Percentiles rank a stretch among this genome's conserved stretches.
Conservation (phyloP, 2,888 invertebrate species). For the Coleophora deauratella region DNA sequence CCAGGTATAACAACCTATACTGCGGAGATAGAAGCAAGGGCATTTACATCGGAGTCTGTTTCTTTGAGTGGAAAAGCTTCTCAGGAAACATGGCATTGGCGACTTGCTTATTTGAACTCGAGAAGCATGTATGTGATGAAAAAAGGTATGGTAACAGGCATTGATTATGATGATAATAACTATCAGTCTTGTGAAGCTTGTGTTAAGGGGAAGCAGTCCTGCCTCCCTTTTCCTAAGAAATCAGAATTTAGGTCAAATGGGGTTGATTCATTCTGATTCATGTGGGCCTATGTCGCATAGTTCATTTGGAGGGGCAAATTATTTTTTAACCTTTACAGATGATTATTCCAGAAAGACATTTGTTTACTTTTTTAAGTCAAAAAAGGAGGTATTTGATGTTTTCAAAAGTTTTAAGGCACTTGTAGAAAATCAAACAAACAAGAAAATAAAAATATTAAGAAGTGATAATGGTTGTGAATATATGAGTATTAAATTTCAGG, state of each 20-base stretch:
- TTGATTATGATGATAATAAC: not conserved
- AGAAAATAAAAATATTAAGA: constrained; percentile 2
- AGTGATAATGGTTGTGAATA: constrained; percentile 9
- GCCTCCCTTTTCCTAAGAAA: constrained; percentile 10
- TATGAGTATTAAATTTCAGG: constrained; percentile 11
- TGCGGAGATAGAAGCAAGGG: not conserved
- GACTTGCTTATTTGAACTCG: not conserved
- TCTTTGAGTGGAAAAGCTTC: not conserved
- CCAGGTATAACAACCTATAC: not conserved
- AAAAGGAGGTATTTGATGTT: constrained; percentile 6
- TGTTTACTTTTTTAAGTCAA: constrained; percentile 11
- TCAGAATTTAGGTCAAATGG: constrained; percentile 7
- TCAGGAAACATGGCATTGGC: not conserved
- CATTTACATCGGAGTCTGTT: not conserved
- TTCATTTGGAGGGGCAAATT: constrained; percentile 1
- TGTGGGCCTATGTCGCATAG: constrained; percentile 4
- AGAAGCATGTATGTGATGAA: not conserved
- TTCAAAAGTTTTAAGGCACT: constrained; percentile 1
- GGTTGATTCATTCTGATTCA: constrained; percentile 9
- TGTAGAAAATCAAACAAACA: too few relatives aligned
- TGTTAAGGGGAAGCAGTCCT: constrained; percentile 11
- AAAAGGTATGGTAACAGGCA: not conserved
- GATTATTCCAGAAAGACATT: constrained; percentile 10
- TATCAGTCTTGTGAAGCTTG: constrained; percentile 10
- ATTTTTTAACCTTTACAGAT: constrained; percentile 8